A percentile compares a stretch with the other conserved stretches of the same genome.
Conservation (phyloP, 2,888 invertebrate genomes). For the Horisme vitalbata region DNA sequence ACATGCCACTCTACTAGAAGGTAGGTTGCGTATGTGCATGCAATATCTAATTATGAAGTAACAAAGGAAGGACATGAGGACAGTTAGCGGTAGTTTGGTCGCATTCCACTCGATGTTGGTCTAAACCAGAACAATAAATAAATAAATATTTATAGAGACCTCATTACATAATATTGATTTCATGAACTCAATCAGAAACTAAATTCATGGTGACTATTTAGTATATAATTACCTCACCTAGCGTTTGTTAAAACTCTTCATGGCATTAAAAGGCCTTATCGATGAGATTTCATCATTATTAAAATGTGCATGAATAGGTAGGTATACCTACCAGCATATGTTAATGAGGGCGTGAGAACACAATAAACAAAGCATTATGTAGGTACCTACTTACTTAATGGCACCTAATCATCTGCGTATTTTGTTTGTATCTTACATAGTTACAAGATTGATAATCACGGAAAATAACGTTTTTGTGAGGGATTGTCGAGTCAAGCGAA, state of each 20-base stretch:
- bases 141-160: too few relatives aligned
- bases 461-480: not conserved
- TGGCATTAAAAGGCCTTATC: too few relatives aligned
- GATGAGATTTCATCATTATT: slow-evolving; percentile 2
- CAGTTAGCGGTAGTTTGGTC: slow-evolving; percentile 36
- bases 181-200: too few relatives aligned
- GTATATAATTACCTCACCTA: too few relatives aligned
- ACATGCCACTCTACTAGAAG: slow-evolving; percentile 11
- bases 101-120: slow-evolving; percentile 27
- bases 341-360: slow-evolving; percentile 38
- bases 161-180: too few relatives aligned
- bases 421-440: too few relatives aligned
- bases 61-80: slow-evolving; percentile 28
- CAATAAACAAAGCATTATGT: slow-evolving; percentile 15
- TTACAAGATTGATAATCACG: not conserved
- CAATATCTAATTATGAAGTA: slow-evolving; percentile 31
- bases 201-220: too few relatives aligned
- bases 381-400: slow-evolving; percentile 1
- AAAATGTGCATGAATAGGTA: slow-evolving; percentile 11
- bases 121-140: not conserved
- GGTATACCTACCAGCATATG: too few relatives aligned
- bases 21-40: slow-evolving; percentile 27
- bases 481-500: too few relatives aligned
- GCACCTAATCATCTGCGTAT: too few relatives aligned
- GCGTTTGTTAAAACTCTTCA: too few relatives aligned